phyloP scores from a whole-genome alignment of 1,140 invertebrate species.

The Bombus turneri region DNA sequence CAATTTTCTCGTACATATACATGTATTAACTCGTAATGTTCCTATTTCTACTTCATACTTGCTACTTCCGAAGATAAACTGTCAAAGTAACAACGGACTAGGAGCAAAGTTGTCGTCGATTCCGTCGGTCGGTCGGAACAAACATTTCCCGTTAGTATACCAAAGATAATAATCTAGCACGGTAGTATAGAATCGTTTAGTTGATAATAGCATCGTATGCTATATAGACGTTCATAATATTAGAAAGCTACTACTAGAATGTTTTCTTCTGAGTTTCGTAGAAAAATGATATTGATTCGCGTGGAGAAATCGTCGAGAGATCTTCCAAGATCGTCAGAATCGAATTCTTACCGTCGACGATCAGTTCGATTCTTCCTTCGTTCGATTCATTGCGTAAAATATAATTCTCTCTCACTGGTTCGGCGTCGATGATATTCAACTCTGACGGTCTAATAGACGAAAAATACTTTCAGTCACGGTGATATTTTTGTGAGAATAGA shows the following conservation, averaged over 20 bases:
- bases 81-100: constrained; percentile 6
- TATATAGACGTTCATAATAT: constrained; percentile 59
- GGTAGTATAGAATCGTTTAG: constrained; percentile 66
- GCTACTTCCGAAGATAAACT: constrained; percentile 31
- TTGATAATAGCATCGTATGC: constrained; percentile 50
- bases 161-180: constrained; percentile 73
- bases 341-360: constrained; percentile 15
- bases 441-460: not conserved
- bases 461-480: constrained; percentile 64
- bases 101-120: constrained; percentile 41
- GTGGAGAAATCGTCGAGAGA: constrained; percentile 44
- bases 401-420: not conserved
- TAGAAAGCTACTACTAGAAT: constrained; percentile 58
- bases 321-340: constrained; percentile 52
- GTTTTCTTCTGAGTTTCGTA: constrained; percentile 56
- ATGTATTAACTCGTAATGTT: constrained; percentile 63
- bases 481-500: constrained; percentile 74
- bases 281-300: constrained; percentile 37
- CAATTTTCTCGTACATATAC: constrained; percentile 1
- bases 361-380: not conserved
- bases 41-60: constrained; percentile 63
- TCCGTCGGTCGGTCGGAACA: constrained; percentile 58
- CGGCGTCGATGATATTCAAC: not conserved
- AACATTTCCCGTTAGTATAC: constrained; percentile 68
- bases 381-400: not conserved